A percentile compares a stretch with the other conserved stretches of the same genome.
These are phyloP conservation scores for Rhopalosiphum nymphaeae DNA, from an alignment of 2,888 invertebrate species.

Conservation along the genomic window DNA sequence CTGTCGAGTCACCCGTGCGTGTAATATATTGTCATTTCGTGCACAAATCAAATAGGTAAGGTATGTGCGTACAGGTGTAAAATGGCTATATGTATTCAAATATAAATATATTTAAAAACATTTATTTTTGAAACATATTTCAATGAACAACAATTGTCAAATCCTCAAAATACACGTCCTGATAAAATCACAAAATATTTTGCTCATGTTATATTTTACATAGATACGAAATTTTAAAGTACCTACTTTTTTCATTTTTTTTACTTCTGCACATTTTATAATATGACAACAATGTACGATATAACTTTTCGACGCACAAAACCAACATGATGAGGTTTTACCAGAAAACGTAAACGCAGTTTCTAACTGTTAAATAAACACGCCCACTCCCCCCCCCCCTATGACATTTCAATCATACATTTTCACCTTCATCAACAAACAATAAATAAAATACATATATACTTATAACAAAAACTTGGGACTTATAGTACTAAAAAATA, in stretches of 20 bases:
- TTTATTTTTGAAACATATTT: not conserved
- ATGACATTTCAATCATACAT: too few species aligned
- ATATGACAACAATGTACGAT: not conserved
- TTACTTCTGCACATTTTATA: not conserved
- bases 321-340: too few species aligned
- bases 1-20: not conserved
- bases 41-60: not conserved
- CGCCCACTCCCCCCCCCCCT: too few species aligned
- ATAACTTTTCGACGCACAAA: too few species aligned
- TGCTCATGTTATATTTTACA: not conserved
- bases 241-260: not conserved
- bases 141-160: not conserved
- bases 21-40: not conserved
- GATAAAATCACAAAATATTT: not conserved
- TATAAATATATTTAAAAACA: not conserved
- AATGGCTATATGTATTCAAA: not conserved
- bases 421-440: too few species aligned
- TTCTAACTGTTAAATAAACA: too few species aligned
- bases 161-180: not conserved
- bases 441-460: too few species aligned
- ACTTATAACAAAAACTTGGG: too few species aligned
- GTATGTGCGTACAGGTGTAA: not conserved
- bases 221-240: not conserved
- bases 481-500: too few species aligned
- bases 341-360: too few species aligned